Evolutionary conservation across 1,140 invertebrate species (phyloP).

Genomic region (Pseudomyrmex sp.): DNA sequence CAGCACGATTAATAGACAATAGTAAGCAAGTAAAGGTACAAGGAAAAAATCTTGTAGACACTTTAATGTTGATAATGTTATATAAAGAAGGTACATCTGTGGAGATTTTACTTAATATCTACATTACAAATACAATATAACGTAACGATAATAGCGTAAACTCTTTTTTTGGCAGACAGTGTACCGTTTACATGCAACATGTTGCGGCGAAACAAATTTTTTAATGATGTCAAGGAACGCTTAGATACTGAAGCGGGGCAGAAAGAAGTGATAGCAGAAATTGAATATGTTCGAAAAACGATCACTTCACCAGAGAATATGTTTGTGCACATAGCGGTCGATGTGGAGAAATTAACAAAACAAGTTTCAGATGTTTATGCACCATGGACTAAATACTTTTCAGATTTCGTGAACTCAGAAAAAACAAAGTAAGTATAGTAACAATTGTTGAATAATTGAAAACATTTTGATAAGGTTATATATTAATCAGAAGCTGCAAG

Average conservation of each 20-base stretch:
- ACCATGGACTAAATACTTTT: conserved; percentile 86
- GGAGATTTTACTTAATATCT: neutral
- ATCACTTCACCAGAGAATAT: conserved; percentile 88
- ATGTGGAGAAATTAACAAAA: conserved; percentile 87
- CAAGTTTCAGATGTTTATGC: conserved; percentile 83
- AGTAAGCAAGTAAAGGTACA: conserved; percentile 89
- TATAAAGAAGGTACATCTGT: conserved; percentile 87
- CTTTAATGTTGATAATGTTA: conserved; percentile 88
- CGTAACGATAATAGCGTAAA: no score
- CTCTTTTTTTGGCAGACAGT: conserved; percentile 86
- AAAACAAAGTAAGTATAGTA: conserved; percentile 80
- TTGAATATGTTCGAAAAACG: conserved; percentile 87
- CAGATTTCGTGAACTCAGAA: conserved; percentile 66
- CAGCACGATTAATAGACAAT: conserved; percentile 91
- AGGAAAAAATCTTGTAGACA: conserved; percentile 87
- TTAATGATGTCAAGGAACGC: conserved; percentile 88
- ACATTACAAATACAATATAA: neutral
- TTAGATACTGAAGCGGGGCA: conserved; percentile 86
- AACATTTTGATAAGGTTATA: no score
- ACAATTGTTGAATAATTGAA: neutral
- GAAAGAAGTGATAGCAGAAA: conserved; percentile 86
- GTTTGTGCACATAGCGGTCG: conserved; percentile 90
- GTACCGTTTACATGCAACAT: conserved; percentile 90
- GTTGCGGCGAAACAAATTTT: conserved; percentile 91
- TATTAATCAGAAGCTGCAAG: no score